Percentiles rank a stretch among this genome's conserved stretches.
Evolutionary conservation across 1,140 invertebrate species (phyloP).

Genomic region (Papilio machaon): DNA sequence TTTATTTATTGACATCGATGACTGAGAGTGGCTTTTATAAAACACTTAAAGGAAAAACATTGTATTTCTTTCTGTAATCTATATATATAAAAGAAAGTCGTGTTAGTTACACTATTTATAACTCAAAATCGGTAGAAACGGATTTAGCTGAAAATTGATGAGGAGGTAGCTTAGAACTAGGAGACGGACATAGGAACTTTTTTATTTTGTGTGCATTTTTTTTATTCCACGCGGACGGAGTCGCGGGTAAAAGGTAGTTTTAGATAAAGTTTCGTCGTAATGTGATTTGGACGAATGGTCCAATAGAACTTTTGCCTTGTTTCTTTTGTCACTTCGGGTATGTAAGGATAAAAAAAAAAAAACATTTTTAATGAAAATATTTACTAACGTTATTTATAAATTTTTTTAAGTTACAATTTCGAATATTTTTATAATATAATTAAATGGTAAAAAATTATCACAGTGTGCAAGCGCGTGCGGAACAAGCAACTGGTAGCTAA

Average conservation of each 20-base stretch:
- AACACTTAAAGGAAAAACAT: background rate
- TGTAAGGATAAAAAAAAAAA: background rate
- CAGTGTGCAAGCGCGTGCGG: slow-evolving; percentile 31
- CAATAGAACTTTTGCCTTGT: too few species aligned
- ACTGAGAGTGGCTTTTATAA: background rate
- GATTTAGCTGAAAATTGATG: too few species aligned
- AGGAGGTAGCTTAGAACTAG: too few species aligned
- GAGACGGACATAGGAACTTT: too few species aligned
- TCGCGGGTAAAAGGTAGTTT: too few species aligned
- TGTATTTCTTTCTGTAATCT: background rate
- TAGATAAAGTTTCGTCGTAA: background rate
- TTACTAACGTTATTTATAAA: slow-evolving; percentile 24
- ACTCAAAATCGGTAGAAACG: too few species aligned
- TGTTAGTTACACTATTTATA: too few species aligned
- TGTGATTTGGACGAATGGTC: too few species aligned
- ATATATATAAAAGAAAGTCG: too few species aligned
- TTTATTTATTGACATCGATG: slow-evolving; percentile 17
- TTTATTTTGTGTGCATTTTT: too few species aligned
- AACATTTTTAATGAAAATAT: slow-evolving; percentile 8
- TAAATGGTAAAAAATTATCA: slow-evolving; percentile 24
- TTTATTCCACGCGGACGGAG: too few species aligned
- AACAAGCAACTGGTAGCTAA: slow-evolving; percentile 18
- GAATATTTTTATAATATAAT: background rate
- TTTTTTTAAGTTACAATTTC: slow-evolving; percentile 9
- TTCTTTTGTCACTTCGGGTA: too few species aligned